Evolutionary conservation across 2,113 vertebrate species (phyloP), one percentile per base, ranked within the genome.

Genomic region (Lepisosteus osseus): DNA sequence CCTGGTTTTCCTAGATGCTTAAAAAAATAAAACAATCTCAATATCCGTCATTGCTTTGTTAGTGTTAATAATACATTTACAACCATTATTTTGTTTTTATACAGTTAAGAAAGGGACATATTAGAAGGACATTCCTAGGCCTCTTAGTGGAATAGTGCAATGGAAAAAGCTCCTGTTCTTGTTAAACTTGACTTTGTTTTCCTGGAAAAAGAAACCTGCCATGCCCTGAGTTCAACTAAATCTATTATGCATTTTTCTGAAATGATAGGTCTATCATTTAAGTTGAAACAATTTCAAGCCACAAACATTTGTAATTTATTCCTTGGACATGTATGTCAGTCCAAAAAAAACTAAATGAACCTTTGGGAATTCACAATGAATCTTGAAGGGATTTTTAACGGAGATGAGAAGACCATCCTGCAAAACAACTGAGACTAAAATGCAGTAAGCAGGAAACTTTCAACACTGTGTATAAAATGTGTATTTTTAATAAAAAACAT

Each of bases 281-380:
- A 47, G 59, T 65, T 72, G 62, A 72, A 72, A 17, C 15, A 13
- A 54, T 61, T 64, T 72, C 61, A 72, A 72, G 51, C 70, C 70
- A 65, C 51, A 72, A 45, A 41, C 29, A 42, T 65, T 65, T 65
- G 7, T 72, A 63, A 51, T 55, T 54, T 55, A 55, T 65, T 72
- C 43, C 47, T 72, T 9, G 51, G 62, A 70, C n/a, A n/a, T 41
- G 68, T 69, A 41, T 69, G 54, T 70, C 68, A 70, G 62, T 56
- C 51, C 51, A 72, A 14, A 57, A 61, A 71, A 65, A 72, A 55
- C 45, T 65, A 42, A 65, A 47, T 43, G 61, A 65, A 65, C 70
- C 45, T 41, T 51, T 56, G 61, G 51, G 70, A 63, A 51, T 69
- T 59, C n/a, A 29, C 56, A 56, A 63, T 41, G 8, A 71, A 63